phyloP scores from a whole-genome alignment of 1,140 invertebrate genomes.

The Lutraria rhynchaena region DNA sequence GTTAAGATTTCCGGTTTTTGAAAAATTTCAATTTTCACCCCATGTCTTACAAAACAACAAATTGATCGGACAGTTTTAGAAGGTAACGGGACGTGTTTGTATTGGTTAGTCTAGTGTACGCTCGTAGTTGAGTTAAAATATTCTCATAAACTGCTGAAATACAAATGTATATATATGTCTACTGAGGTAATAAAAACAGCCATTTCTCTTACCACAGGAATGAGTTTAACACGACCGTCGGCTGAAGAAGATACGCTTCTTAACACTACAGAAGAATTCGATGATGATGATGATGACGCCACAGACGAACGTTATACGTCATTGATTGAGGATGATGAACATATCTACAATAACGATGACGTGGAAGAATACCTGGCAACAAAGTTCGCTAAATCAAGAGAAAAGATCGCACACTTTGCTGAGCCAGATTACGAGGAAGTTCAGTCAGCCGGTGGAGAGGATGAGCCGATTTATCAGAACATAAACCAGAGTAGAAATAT shows the following conservation, averaged over 20 bases:
- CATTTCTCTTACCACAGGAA: background rate
- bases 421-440: background rate
- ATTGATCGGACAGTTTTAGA: too few relatives aligned
- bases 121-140: too few relatives aligned
- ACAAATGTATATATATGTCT: background rate
- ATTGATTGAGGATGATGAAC: slow-evolving; percentile 13
- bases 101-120: too few relatives aligned
- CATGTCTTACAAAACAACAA: too few relatives aligned
- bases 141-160: too few relatives aligned
- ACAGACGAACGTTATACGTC: slow-evolving; percentile 4
- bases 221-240: slow-evolving; percentile 1
- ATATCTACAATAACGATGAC: slow-evolving; percentile 41
- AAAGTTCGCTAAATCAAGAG: slow-evolving; percentile 11
- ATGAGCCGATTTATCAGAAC: slow-evolving; percentile 4
- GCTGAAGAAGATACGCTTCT: slow-evolving; percentile 27
- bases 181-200: background rate
- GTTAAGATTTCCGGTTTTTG: too few relatives aligned
- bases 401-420: slow-evolving; percentile 8
- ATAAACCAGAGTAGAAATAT: background rate
- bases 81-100: too few relatives aligned
- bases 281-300: slow-evolving; percentile 13
- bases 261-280: slow-evolving; percentile 3
- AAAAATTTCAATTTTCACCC: too few relatives aligned
- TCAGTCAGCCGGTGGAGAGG: background rate
- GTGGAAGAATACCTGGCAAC: slow-evolving; percentile 43